Evolutionary conservation across 2,888 invertebrate species (phyloP).

Genomic region (Hirtodrosophila cameraria): DNA sequence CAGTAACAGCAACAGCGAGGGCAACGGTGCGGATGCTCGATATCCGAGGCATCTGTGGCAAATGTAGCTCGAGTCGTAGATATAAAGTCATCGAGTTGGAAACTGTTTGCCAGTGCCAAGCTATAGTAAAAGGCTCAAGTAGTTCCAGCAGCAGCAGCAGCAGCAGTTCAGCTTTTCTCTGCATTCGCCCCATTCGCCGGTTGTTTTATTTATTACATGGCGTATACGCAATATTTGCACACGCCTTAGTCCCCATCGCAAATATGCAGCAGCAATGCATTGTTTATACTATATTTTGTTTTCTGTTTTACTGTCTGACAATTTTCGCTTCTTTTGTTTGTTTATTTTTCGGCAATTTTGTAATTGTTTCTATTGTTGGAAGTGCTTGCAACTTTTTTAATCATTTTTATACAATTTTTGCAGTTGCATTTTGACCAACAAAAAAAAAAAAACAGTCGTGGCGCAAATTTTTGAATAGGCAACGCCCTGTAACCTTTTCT

Average conservation of each 20-base stretch:
- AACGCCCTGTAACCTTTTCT: slow-evolving; percentile 61
- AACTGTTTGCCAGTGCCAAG: slow-evolving; percentile 70
- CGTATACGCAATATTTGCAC: slow-evolving; percentile 73
- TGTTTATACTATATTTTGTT: slow-evolving; percentile 49
- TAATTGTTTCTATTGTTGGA: slow-evolving; percentile 68
- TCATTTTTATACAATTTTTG: slow-evolving; percentile 70
- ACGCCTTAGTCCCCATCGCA: slow-evolving; percentile 34
- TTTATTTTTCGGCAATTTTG: slow-evolving; percentile 56
- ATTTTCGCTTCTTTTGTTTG: slow-evolving; percentile 2
- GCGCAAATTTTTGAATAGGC: slow-evolving; percentile 42
- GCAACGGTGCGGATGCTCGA: slow-evolving; percentile 60
- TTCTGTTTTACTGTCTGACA: slow-evolving; percentile 19
- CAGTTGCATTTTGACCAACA: slow-evolving; percentile 27
- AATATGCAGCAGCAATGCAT: slow-evolving; percentile 62
- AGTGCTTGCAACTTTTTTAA: slow-evolving; percentile 74
- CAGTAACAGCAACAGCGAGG: too few relatives aligned
- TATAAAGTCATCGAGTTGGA: slow-evolving; percentile 77
- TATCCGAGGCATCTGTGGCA: slow-evolving; percentile 73
- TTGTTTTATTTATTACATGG: slow-evolving; percentile 70
- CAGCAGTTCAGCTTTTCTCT: slow-evolving; percentile 22
- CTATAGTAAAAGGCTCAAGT: slow-evolving; percentile 60
- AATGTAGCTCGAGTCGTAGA: slow-evolving; percentile 65
- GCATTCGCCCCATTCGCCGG: slow-evolving; percentile 36
- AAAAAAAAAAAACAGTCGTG: slow-evolving; percentile 44
- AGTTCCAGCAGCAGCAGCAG: slow-evolving; percentile 3